Evolutionary conservation across 2,797 vertebrate genomes (phyloP).

Genomic region (Sebastiscus albofasciatus): DNA sequence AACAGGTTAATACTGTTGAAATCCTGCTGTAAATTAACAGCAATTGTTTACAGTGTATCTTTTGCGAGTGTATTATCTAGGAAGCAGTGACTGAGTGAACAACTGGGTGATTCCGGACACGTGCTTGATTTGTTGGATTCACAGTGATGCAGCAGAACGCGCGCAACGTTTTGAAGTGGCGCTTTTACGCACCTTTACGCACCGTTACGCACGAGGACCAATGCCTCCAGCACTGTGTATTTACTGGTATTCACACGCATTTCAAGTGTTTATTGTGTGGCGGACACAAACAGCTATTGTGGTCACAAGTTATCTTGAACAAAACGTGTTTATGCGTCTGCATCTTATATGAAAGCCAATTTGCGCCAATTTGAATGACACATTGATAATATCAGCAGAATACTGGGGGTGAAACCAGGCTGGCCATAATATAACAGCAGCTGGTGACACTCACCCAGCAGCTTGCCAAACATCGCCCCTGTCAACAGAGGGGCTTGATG

Average conservation of each 20-base stretch:
- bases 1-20: too few relatives aligned
- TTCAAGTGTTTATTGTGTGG: background rate
- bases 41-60: too few relatives aligned
- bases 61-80: background rate
- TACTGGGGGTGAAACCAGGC: background rate
- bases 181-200: slow-evolving; percentile 36
- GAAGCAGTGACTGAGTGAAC: background rate
- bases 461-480: background rate
- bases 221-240: background rate
- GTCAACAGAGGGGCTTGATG: background rate
- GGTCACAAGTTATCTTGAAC: background rate
- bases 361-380: background rate
- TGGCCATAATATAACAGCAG: background rate
- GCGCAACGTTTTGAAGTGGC: background rate
- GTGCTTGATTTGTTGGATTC: background rate
- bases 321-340: background rate
- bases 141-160: background rate
- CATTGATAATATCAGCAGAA: background rate
- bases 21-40: too few relatives aligned
- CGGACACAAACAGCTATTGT: background rate
- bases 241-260: background rate
- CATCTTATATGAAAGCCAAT: background rate
- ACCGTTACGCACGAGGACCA: slow-evolving; percentile 10
- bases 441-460: background rate
- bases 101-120: background rate